Base-by-base conservation (phyloP, 2,797 vertebrate genomes). In the Sardinella longiceps region DNA sequence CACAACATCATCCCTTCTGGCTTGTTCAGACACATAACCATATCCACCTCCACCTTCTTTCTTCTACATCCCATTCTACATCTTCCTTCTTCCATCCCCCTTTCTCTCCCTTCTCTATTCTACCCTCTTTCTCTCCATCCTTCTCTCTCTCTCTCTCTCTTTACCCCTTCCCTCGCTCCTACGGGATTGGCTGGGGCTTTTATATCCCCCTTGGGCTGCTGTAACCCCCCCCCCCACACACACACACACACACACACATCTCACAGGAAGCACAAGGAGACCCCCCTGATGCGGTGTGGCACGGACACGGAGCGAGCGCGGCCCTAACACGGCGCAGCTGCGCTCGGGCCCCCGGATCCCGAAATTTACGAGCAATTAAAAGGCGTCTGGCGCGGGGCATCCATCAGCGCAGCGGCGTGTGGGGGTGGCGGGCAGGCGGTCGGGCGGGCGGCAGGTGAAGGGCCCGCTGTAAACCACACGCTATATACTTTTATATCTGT, bases 311-410 rank as follows among this genome's bases (percentile, higher is more conserved):
- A 10, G 51, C 15, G 51, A 23, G 18, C 3, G 51, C 3, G 51
- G 51, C 14, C 14, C 14, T 15, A 50, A 50, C 11, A 12, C 12
- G 6, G 48, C 43, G 11, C 48, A 50, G 48, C 48, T 10, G 48
- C 48, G 48, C 6, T 7, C 53, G 53, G 5, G 53, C 6, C 53
- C 50, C 18, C 20, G n/a, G 56, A 58, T 25, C 56, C n/a, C n/a
- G 10, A 97, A 98, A 98, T 99, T 98, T 98, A 98, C 96, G 97
- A 98, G 97, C 97, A 98, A 99, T 98, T 98, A 99, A 98, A 98
- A 97, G 96, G 94, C 92, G 95, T 94, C 94, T 92, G 95, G 97
- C 95, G 95, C 92, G 94, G 95, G 92, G 95, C 96, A 98, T 98
- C 96, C 96, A 97, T 98, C 97, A 98, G 95, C 91, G 92, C 85